A percentile compares a stretch with the other conserved stretches of the same genome.
These are phyloP conservation scores for Gymnorhina tibicen DNA, from an alignment of 2,113 vertebrate genomes.

Conservation along the genomic window DNA sequence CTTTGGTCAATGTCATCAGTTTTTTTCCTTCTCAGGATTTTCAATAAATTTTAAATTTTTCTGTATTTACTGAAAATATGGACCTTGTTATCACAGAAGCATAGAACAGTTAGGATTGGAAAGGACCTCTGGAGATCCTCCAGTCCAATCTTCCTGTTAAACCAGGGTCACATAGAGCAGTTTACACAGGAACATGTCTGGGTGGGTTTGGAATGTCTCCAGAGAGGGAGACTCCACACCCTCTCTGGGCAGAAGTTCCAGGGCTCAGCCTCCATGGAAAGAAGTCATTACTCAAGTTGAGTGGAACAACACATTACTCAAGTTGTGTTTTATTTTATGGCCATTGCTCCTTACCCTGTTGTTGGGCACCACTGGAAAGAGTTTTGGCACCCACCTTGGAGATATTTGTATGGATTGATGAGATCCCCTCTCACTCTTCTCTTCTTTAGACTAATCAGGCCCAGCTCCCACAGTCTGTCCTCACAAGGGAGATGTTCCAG, in stretches of 20 bases:
- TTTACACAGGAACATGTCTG: rapidly evolving
- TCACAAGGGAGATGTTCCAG: background rate
- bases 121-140: background rate
- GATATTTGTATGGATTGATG: background rate
- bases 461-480: background rate
- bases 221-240: background rate
- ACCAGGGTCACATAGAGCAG: background rate
- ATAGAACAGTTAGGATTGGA: too few species aligned
- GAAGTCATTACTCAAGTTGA: background rate
- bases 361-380: background rate
- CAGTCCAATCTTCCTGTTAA: background rate
- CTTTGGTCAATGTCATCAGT: background rate
- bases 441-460: background rate
- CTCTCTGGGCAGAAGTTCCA: background rate
- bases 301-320: too few species aligned
- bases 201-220: background rate
- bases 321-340: background rate
- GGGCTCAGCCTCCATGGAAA: background rate
- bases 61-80: background rate
- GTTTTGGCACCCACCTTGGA: too few species aligned
- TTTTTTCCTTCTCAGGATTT: background rate
- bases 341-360: background rate
- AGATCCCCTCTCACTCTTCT: background rate
- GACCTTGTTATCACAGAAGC: background rate
- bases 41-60: background rate